These are phyloP conservation scores for Anagrus nilaparvatae DNA, from an alignment of 1,140 invertebrate genomes.

Conservation along the genomic window DNA sequence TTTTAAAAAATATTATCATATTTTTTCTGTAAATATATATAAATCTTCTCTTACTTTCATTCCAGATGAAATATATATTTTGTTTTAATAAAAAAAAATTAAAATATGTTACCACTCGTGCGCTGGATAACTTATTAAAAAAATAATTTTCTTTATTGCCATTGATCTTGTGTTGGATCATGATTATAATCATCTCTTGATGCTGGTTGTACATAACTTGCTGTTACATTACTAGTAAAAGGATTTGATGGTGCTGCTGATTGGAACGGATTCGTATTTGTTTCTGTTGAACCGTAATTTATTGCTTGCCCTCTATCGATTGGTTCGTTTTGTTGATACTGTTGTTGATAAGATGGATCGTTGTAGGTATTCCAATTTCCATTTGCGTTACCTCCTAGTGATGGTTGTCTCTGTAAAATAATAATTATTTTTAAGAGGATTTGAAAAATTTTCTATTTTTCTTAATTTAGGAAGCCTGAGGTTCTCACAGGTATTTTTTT, in stretches of 20 bases:
- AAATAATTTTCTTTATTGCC: constrained; percentile 24
- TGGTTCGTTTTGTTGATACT: constrained; percentile 18
- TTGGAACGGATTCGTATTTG: constrained; percentile 33
- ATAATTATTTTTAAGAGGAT: neutral
- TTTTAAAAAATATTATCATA: too few relatives aligned
- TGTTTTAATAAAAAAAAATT: neutral
- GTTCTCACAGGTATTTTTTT: too few relatives aligned
- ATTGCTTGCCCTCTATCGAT: constrained; percentile 20
- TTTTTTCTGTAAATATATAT: too few relatives aligned
- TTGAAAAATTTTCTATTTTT: neutral
- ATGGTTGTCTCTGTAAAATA: constrained; percentile 34
- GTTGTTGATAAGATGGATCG: neutral
- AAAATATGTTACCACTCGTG: neutral
- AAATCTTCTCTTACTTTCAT: too few relatives aligned
- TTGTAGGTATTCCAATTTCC: too few relatives aligned
- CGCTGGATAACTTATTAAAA: neutral
- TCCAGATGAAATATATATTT: too few relatives aligned
- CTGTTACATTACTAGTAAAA: constrained; percentile 27
- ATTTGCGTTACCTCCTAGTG: constrained; percentile 22
- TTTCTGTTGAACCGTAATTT: constrained; percentile 37
- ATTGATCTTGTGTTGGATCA: constrained; percentile 31
- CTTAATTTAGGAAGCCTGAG: too few relatives aligned
- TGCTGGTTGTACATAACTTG: constrained; percentile 33
- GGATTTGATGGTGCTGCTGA: constrained; percentile 40
- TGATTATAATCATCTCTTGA: constrained; percentile 34